phyloP scores from a whole-genome alignment of 2,888 invertebrate genomes.

The Ochropleura plecta region DNA sequence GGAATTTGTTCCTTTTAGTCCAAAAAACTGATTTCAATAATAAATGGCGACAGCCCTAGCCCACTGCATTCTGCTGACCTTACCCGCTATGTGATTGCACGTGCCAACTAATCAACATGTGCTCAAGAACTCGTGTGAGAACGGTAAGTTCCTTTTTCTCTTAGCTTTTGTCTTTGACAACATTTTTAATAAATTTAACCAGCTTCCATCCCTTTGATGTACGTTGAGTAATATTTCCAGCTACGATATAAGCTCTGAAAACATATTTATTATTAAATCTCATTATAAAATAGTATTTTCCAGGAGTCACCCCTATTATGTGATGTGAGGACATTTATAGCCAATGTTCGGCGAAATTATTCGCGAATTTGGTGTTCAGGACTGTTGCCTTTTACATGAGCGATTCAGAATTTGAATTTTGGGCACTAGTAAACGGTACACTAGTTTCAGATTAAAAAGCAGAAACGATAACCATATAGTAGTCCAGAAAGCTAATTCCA shows the following conservation, averaged over 20 bases:
- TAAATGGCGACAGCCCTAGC: conserved; percentile 31
- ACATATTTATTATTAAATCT: conserved; percentile 34
- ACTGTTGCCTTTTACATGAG: conserved; percentile 31
- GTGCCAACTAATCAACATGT: conserved; percentile 71
- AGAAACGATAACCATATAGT: background rate
- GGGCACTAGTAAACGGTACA: background rate
- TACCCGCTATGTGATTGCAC: conserved; percentile 68
- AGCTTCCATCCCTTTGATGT: conserved; percentile 49
- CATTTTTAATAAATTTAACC: conserved; percentile 60
- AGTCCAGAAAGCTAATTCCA: background rate
- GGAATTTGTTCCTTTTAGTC: background rate
- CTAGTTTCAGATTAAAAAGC: background rate
- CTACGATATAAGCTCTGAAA: conserved; percentile 22
- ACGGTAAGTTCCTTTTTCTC: conserved; percentile 51
- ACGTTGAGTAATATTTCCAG: conserved; percentile 21
- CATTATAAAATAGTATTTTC: conserved; percentile 18
- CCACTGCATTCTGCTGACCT: conserved; percentile 67
- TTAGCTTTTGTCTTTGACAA: conserved; percentile 57
- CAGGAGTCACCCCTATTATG: conserved; percentile 23
- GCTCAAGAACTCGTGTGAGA: conserved; percentile 65
- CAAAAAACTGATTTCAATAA: background rate
- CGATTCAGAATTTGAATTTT: conserved; percentile 24
- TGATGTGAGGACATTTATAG: conserved; percentile 1
- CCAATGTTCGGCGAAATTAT: conserved; percentile 35
- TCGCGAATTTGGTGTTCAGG: conserved; percentile 15